Evolutionary conservation across 1,140 invertebrate species (phyloP), one percentile per base, ranked within the genome.

Genomic region (Epicauta chinensis): DNA sequence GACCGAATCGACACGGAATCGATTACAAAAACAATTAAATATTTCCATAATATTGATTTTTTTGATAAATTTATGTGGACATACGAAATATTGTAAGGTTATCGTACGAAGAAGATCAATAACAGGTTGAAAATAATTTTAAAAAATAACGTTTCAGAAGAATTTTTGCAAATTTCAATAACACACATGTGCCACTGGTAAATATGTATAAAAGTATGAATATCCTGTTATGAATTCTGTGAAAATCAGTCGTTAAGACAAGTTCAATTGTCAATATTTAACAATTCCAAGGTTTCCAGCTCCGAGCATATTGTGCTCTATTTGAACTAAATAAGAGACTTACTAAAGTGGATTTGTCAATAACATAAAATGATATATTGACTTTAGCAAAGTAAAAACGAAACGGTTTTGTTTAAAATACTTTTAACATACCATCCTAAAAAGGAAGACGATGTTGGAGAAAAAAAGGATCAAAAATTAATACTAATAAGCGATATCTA

Each of bases 291-390:
- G 47, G 47, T 40, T 16, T 23, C 16, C 31, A 29, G 39, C 36
- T 16, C 14, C 16, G 16, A 29, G 39, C 36, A 16, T 30, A 49
- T 36, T 17, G 35, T 49, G 47, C 47, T 49, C 47, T 49, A 49
- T 49, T 49, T 49, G 47, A 49, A 49, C 47, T 38, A 40, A 49
- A 49, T 49, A 49, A 49, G 47, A 39, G 47, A 49, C 38, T 31
- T 29, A 49, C 35, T 49, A 49, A 49, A 38, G 47, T 49, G 35
- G 36, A 39, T 17, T 48, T 31, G 47, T 49, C 47, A 49, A 49
- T 38, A 23, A 40, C 47, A 40, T 46, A 46, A 46, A 46, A 46
- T 31, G 44, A 46, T 46, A 46, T 46, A 16, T 46, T 46, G 44
- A 46, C 32, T 46, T 36, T 46, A 36, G 37, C 23, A 46, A 46